A percentile compares a stretch with the other conserved stretches of the same genome.
phyloP scores from a whole-genome alignment of 2,797 vertebrate genomes.

The Antrozous pallidus region DNA sequence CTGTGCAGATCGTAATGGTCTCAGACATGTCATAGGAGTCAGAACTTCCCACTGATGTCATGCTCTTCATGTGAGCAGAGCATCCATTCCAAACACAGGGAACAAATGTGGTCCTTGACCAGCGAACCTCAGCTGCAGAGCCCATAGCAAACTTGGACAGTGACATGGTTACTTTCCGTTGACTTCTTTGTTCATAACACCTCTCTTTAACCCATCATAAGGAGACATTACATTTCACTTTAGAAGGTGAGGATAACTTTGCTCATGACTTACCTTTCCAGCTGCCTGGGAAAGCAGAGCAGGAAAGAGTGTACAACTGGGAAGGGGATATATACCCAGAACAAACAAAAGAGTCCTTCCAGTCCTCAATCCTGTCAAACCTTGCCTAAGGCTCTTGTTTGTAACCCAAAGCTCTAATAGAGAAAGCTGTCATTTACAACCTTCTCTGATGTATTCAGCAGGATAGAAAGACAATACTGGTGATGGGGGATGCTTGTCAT shows the following conservation, averaged over 20 bases:
- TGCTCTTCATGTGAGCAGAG: slow-evolving; percentile 36
- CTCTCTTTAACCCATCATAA: slow-evolving; percentile 68
- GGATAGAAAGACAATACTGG: slow-evolving; percentile 31
- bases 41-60: not conserved
- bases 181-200: slow-evolving; percentile 65
- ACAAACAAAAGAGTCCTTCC: not conserved
- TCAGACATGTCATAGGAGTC: not conserved
- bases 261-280: slow-evolving; percentile 60
- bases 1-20: not conserved
- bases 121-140: slow-evolving; percentile 20
- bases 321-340: not conserved
- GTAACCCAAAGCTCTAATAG: slow-evolving; percentile 50
- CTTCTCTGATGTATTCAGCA: slow-evolving; percentile 56
- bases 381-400: slow-evolving; percentile 48
- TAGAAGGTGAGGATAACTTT: slow-evolving; percentile 65
- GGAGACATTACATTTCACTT: slow-evolving; percentile 61
- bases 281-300: slow-evolving; percentile 62
- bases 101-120: slow-evolving; percentile 47
- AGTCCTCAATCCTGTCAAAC: slow-evolving; percentile 56
- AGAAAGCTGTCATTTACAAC: slow-evolving; percentile 48
- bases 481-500: slow-evolving; percentile 47
- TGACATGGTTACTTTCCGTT: slow-evolving; percentile 77
- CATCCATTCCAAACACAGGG: not conserved
- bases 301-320: slow-evolving; percentile 54
- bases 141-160: slow-evolving; percentile 70